These are phyloP conservation scores for Caenorhabditis plicata DNA, from an alignment of 2,888 invertebrate species.

Conservation along the genomic window DNA sequence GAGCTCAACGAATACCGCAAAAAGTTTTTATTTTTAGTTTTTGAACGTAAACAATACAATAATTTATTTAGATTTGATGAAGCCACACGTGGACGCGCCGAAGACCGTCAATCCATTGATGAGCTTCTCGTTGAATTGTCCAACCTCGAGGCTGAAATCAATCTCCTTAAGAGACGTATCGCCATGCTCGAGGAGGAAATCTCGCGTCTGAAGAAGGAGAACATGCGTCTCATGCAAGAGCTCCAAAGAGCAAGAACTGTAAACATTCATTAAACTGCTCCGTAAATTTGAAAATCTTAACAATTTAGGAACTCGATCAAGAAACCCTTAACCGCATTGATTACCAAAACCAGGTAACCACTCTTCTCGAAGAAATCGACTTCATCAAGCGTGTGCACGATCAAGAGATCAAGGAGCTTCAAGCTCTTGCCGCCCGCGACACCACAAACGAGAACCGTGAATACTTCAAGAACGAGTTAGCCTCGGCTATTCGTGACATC, in stretches of 20 bases:
- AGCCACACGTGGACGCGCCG: slow-evolving; percentile 53
- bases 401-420: slow-evolving; percentile 69
- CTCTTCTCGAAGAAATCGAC: slow-evolving; percentile 69
- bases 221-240: slow-evolving; percentile 55
- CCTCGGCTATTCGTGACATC: slow-evolving; percentile 69
- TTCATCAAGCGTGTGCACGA: slow-evolving; percentile 69
- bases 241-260: slow-evolving; percentile 34
- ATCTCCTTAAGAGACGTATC: slow-evolving; percentile 64
- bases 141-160: slow-evolving; percentile 68
- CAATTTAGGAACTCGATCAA: slow-evolving; percentile 68
- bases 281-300: not conserved
- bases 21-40: slow-evolving; percentile 35
- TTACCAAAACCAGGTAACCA: slow-evolving; percentile 69
- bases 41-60: not conserved
- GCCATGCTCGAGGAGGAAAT: slow-evolving; percentile 66
- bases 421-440: slow-evolving; percentile 69
- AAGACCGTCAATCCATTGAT: slow-evolving; percentile 67
- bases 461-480: slow-evolving; percentile 70
- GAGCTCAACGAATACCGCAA: slow-evolving; percentile 47
- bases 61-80: slow-evolving; percentile 62
- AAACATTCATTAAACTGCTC: not conserved
- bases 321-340: slow-evolving; percentile 69
- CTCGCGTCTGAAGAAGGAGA: slow-evolving; percentile 67
- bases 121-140: slow-evolving; percentile 68
- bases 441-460: slow-evolving; percentile 70